Percentiles rank a stretch among this genome's conserved stretches.
Evolutionary conservation across 2,797 vertebrate species (phyloP).

Genomic region (Odontamblyopus lacepedii): DNA sequence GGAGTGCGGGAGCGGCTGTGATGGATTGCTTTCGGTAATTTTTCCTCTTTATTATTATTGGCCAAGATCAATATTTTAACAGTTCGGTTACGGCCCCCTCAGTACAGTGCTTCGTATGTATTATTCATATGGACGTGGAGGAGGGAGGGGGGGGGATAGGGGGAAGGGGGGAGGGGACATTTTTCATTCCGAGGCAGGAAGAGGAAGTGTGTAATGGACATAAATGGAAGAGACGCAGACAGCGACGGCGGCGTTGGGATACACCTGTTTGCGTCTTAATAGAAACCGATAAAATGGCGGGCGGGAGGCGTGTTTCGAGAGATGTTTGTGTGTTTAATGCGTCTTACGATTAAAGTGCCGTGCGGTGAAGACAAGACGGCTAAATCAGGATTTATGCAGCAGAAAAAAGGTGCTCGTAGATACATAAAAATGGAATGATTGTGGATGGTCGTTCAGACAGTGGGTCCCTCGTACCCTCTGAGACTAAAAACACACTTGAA

Average conservation of each 20-base stretch:
- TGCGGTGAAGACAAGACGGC: too few species aligned
- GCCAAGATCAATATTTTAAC: conserved; percentile 84
- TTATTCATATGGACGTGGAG: conserved; percentile 79
- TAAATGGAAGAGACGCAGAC: conserved; percentile 43
- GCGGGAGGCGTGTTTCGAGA: background rate
- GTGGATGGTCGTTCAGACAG: too few species aligned
- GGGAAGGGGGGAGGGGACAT: conserved; percentile 42
- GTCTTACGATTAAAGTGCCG: too few species aligned
- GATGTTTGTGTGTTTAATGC: background rate
- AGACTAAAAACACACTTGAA: too few species aligned
- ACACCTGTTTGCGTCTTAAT: background rate
- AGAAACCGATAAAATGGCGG: background rate
- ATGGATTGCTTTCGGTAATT: conserved; percentile 81
- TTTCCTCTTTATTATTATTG: conserved; percentile 80
- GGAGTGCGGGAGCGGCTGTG: conserved; percentile 62
- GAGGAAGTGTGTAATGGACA: conserved; percentile 60
- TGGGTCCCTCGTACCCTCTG: too few species aligned
- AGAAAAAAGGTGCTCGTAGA: background rate
- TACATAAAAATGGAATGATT: too few species aligned
- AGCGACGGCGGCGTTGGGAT: background rate
- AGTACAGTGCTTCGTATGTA: conserved; percentile 76
- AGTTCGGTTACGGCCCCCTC: conserved; percentile 75
- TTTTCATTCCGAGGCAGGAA: conserved; percentile 50
- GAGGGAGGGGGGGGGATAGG: conserved; percentile 38
- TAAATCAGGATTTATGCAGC: too few species aligned